These are phyloP conservation scores for Hemibagrus guttatus DNA, from an alignment of 2,797 vertebrate genomes.

Conservation along the genomic window DNA sequence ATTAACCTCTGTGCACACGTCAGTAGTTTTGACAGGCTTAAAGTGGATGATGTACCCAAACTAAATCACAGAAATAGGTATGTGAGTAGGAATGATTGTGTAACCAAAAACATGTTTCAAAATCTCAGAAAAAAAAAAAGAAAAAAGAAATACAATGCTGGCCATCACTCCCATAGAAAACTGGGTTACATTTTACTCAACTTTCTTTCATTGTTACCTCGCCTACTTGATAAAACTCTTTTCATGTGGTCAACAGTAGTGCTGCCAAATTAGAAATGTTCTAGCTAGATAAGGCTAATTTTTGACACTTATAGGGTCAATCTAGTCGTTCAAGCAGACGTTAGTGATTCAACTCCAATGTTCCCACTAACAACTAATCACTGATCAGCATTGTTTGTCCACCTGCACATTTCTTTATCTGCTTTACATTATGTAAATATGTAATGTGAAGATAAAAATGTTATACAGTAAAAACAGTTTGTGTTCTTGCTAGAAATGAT, in stretches of 20 bases:
- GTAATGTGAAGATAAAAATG: background rate
- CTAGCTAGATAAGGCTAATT: background rate
- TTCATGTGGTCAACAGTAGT: background rate
- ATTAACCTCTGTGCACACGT: background rate
- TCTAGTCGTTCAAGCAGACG: background rate
- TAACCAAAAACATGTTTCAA: background rate
- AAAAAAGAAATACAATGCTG: no score
- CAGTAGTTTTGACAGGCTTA: background rate
- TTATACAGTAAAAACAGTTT: background rate
- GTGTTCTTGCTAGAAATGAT: background rate
- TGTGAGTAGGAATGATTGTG: background rate
- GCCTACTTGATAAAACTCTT: background rate
- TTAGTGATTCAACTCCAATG: no score
- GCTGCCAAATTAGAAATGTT: background rate
- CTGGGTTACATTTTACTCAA: background rate
- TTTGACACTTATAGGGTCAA: background rate
- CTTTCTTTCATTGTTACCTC: background rate
- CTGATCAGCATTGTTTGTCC: no score
- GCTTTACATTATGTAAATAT: background rate
- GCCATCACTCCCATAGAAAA: background rate
- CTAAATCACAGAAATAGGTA: background rate
- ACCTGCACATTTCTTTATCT: background rate
- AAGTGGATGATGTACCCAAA: background rate
- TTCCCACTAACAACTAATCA: no score
- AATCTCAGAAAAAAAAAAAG: background rate